Base-by-base conservation (phyloP, 1,140 invertebrate species). In the Drosophila funebris region DNA sequence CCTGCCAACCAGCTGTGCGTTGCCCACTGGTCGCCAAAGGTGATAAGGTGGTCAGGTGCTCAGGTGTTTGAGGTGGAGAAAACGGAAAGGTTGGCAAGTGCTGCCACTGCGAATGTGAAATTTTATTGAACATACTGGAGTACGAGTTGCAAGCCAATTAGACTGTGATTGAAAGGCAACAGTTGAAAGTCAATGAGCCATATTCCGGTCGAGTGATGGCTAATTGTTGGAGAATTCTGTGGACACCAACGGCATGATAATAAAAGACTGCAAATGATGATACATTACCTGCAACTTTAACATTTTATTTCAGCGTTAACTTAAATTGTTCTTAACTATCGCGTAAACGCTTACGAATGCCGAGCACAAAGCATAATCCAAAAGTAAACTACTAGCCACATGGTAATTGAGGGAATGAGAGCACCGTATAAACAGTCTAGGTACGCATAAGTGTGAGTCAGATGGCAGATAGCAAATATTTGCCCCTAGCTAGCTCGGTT, bases 131-230 rank as follows among this genome's bases (percentile, higher is more conserved):
- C 33, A 29, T 14, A n/a, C 24, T 33, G 63, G 53, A 58, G 43
- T 39, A 18, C 43, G 29, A 63, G 58, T 22, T 4, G 67, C 50
- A 64, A 71, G 68, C 68, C 61, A 71, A 71, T 71, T 71, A 57
- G 61, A 57, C 68, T 71, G 52, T 71, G 68, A 71, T 71, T 71
- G 52, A 66, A 56, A 52, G 53, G 33, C 41, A 43, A n/a, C 52
- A 57, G 43, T 33, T 41, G 61, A 41, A 66, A 64, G 52, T 41
- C 52, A 64, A 31, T 57, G 36, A 66, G 41, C 16, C 48, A 43
- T 60, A 39, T 54, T 66, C 27, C 61, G 3, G 18, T 6, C 14
- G 18, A 8, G n/a, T 16, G 43, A n/a, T 46, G 48, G 36, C 5
- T 44, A 62, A 69, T 63, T 67, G 33, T 33, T 58, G 24, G 18